These are phyloP conservation scores for Romanogobio albipinnatus DNA, from an alignment of 2,113 vertebrate genomes.

Conservation along the genomic window DNA sequence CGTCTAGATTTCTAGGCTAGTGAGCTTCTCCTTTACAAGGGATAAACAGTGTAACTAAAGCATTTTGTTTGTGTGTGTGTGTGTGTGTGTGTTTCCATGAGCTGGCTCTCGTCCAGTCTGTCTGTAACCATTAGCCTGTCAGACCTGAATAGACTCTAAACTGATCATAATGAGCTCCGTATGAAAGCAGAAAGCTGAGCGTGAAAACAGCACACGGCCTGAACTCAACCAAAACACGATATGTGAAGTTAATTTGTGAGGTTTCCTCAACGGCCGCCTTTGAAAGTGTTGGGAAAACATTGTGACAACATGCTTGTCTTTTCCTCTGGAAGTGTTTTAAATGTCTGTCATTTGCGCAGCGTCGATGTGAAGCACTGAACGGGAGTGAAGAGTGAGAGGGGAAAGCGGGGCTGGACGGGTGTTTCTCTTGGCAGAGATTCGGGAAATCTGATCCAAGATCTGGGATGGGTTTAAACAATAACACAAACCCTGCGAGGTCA, in stretches of 20 bases:
- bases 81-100: neutral
- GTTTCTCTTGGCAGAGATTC: conserved; percentile 63
- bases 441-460: conserved; percentile 63
- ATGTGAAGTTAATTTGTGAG: conserved; percentile 25
- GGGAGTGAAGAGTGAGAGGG: conserved; percentile 24
- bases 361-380: conserved; percentile 26
- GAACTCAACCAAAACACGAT: neutral
- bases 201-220: neutral
- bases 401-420: conserved; percentile 45
- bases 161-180: neutral
- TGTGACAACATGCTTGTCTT: conserved; percentile 41
- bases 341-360: conserved; percentile 27
- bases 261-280: conserved; percentile 21
- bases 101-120: neutral
- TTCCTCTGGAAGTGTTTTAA: conserved; percentile 47
- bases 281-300: conserved; percentile 28
- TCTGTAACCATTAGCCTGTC: neutral
- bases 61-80: too few relatives aligned
- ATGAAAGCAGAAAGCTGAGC: neutral
- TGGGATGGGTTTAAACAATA: conserved; percentile 62
- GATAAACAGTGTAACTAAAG: too few relatives aligned
- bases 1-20: too few relatives aligned
- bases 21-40: neutral
- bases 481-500: conserved; percentile 61
- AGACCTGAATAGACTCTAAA: neutral